Evolutionary conservation across 2,888 invertebrate genomes (phyloP).

Genomic region (Cancer borealis): DNA sequence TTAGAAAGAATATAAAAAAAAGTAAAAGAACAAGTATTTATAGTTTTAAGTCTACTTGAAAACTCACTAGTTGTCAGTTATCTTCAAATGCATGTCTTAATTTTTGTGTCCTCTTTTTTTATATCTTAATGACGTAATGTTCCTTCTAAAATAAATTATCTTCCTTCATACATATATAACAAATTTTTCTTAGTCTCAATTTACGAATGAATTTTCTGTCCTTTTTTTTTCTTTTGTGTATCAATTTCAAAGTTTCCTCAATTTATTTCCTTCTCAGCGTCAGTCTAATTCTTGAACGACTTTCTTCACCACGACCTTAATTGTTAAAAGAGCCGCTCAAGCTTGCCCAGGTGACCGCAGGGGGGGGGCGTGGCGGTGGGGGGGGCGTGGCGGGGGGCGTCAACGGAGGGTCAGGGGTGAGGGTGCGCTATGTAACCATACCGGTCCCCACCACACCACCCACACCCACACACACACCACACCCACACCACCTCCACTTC

Average conservation of each 20-base stretch:
- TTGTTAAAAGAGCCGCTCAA: background rate
- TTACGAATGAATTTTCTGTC: background rate
- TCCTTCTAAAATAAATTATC: no score
- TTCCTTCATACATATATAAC: background rate
- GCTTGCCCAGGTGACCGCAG: slow-evolving; percentile 16
- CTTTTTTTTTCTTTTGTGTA: background rate
- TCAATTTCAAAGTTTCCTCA: background rate
- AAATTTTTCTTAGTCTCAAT: no score
- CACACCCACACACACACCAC: background rate
- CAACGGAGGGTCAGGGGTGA: background rate
- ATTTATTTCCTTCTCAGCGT: background rate
- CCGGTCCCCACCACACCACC: background rate
- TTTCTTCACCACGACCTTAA: slow-evolving; percentile 18
- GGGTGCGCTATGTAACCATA: slow-evolving; percentile 29
- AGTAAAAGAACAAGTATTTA: background rate
- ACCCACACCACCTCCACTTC: background rate
- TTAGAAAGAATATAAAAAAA: background rate
- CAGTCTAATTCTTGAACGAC: background rate
- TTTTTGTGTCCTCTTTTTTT: background rate
- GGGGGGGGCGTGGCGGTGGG: background rate
- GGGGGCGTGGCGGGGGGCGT: background rate
- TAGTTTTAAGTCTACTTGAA: background rate
- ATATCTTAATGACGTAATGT: no score
- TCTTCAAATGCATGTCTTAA: background rate
- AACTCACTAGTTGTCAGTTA: background rate